Evolutionary conservation across 2,797 vertebrate genomes (phyloP), one percentile per base, ranked within the genome.

Genomic region (Serranus cabrilla): DNA sequence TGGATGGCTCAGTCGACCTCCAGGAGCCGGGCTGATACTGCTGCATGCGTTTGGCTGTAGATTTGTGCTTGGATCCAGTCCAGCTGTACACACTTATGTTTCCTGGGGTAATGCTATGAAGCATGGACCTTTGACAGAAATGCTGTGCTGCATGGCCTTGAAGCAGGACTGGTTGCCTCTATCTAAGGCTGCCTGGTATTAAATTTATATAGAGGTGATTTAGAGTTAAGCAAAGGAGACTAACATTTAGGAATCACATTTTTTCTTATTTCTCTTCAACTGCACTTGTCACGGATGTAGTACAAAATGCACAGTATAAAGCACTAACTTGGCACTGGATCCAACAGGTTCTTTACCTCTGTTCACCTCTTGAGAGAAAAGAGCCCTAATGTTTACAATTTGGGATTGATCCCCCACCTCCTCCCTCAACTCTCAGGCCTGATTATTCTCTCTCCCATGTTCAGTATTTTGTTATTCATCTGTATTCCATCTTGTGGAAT

Each of bases 321-420:
- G 56, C 83, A 81, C 85, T 91, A 80, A 89, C 51, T 81, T 51
- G 0, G 79, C 71, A 83, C 83, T 79, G 72, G 77, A 84, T 67
- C 78, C 57, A 67, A 76, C 58, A 74, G 42, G 56, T 81, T 84
- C 17, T 75, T 78, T 68, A 80, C 58, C 67, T 65, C 54, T 70
- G 68, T 77, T 75, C 4, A 84, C 71, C 75, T 82, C 47, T 62
- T 59, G 45, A 83, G 51, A 71, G 58, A 81, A 61, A 75, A 75
- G 55, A 81, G 74, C 66, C 82, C 74, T 74, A 56, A 90, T 92
- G 91, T 93, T 94, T 94, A 94, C 91, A 92, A 78, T 66, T 81
- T 88, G 62, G 78, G 76, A 85, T 83, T 74, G 49, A 81, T 80
- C 63, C 63, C 77, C 64, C 66, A 72, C 71, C 68, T 63, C 58